Evolutionary conservation across 2,113 vertebrate species (phyloP).

Genomic region (Hemicordylus capensis): DNA sequence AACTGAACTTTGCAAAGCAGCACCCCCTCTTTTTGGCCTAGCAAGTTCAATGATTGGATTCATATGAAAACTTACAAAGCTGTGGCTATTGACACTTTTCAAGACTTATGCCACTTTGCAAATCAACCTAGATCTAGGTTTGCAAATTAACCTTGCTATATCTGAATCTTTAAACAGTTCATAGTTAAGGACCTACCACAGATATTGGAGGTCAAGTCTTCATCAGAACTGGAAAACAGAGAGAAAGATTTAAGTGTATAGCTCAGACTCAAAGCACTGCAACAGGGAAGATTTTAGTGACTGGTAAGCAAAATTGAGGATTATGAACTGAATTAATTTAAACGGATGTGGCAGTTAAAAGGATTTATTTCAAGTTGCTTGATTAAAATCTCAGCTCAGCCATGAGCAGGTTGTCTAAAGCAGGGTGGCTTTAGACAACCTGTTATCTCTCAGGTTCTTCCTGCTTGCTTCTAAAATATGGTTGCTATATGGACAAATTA

Average conservation of each 20-base stretch:
- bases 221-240: neutral
- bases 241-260: neutral
- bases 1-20: neutral
- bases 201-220: no score
- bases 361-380: no score
- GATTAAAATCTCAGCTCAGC: neutral
- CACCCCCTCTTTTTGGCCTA: neutral
- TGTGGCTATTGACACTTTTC: neutral
- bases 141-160: no score
- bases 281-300: neutral
- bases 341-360: no score
- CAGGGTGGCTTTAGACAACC: neutral
- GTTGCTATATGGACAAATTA: neutral
- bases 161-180: no score
- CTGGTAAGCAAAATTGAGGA: neutral
- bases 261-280: neutral
- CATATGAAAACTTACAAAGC: neutral
- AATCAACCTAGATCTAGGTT: no score
- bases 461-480: neutral
- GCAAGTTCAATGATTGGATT: neutral
- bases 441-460: neutral
- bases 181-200: no score
- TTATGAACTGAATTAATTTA: neutral
- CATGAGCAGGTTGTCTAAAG: no score
- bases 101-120: neutral